Base-by-base conservation (phyloP, 64 coral and sea anemone species). In the Montipora sp. region DNA sequence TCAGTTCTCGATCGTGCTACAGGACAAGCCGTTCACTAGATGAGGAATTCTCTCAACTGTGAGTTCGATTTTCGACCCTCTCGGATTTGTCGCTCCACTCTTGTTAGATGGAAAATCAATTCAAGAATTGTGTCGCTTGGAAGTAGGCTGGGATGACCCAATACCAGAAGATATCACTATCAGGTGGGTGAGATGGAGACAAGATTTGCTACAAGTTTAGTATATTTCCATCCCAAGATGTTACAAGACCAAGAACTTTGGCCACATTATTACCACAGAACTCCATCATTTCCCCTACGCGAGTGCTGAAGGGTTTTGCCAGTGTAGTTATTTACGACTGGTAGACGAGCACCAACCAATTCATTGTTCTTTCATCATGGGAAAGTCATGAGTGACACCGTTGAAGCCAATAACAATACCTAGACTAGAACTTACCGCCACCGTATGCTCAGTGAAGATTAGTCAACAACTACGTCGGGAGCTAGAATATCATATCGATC, bases 311-410 rank as follows among this genome's bases (percentile, higher is more conserved):
- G 77, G 46, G 2, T 79, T 50, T 51, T 45, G 77, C 16, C 77
- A 51, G 77, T 79, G 48, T 79, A 79, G 77, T 20, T 79, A 79
- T 15, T 20, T 79, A 47, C 16, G 77, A 3, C 77, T 79, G 47
- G 78, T 59, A 22, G 51, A 80, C 51, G 51, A 80, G 55, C 15
- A 57, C 19, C 50, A 59, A n/a, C 3, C 18, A n/a, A 16, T 80
- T 9, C 78, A 80, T 22, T 77, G 87, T 27, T 51, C 87, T 11
- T 88, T 88, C 2, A 49, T 88, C 2, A 88, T 77, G 73, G 87
- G 87, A 2, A 88, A 88, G 51, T 49, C 87, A 47, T 76, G 87
- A 77, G 87, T 88, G 47, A 21, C 71, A 48, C 87, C 87, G 51
- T 73, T 88, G 21, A 50, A 75, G 68, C 36, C 70, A 21, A 48